phyloP scores from a whole-genome alignment of 2,113 vertebrate species.

The Macquaria ambigua region DNA sequence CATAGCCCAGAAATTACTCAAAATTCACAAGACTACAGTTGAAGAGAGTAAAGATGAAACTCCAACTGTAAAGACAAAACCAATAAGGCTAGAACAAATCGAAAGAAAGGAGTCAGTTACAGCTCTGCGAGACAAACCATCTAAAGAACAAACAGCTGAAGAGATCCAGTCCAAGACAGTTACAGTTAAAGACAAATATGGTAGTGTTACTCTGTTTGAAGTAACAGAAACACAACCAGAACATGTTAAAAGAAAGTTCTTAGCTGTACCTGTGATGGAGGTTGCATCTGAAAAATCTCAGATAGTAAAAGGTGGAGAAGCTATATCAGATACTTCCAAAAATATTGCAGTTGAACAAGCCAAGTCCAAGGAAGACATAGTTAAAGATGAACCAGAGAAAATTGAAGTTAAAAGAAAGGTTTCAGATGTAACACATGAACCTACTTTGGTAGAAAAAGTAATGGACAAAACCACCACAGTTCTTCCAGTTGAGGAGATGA shows the following conservation, averaged over 20 bases:
- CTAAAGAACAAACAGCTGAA: not conserved
- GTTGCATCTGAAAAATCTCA: not conserved
- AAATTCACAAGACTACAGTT: not conserved
- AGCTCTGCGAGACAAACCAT: not conserved
- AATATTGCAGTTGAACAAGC: not conserved
- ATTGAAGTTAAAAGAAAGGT: not conserved
- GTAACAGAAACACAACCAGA: not conserved
- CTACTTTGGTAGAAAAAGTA: not conserved
- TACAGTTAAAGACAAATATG: conserved; percentile 21
- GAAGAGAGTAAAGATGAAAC: not conserved
- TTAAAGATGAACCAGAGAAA: not conserved
- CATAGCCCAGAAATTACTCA: not conserved
- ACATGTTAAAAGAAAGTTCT: conserved; percentile 1
- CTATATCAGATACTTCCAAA: not conserved
- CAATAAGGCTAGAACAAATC: not conserved
- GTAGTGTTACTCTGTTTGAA: not conserved
- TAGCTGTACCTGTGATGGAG: not conserved
- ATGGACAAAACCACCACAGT: not conserved
- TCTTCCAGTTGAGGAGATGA: not conserved
- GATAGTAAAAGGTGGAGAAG: not conserved
- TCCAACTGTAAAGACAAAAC: not conserved
- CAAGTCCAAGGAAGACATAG: not conserved
- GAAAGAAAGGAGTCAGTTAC: not conserved
- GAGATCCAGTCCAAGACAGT: conserved; percentile 1
- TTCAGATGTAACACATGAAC: not conserved